A percentile compares a stretch with the other conserved stretches of the same genome.
These are phyloP conservation scores for Prostheceraeus crozeri DNA, from an alignment of 2,888 invertebrate genomes.

Conservation along the genomic window DNA sequence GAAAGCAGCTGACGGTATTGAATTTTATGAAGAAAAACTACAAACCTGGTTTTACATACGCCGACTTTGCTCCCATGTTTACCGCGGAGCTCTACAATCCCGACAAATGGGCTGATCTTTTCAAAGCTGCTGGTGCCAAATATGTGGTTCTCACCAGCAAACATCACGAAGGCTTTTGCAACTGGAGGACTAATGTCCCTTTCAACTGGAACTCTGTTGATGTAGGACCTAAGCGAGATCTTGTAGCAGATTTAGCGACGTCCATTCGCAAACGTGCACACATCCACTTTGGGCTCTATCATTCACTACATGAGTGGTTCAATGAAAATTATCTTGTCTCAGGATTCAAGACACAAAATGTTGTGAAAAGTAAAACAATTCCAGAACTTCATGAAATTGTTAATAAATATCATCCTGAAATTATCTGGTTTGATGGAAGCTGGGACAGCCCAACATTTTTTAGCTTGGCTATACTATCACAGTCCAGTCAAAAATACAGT, in stretches of 20 bases:
- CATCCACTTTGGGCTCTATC: constrained; percentile 60
- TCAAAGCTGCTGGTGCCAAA: constrained; percentile 75
- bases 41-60: constrained; percentile 76
- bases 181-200: constrained; percentile 73
- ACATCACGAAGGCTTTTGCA: constrained; percentile 76
- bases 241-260: constrained; percentile 48
- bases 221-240: constrained; percentile 31
- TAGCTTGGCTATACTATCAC: constrained; percentile 59
- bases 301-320: constrained; percentile 56
- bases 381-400: constrained; percentile 67
- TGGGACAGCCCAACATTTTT: constrained; percentile 60
- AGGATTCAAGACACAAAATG: constrained; percentile 42
- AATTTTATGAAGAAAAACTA: constrained; percentile 74
- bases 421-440: constrained; percentile 61
- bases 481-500: constrained; percentile 70
- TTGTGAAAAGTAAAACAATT: constrained; percentile 46
- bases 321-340: constrained; percentile 53
- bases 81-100: constrained; percentile 79
- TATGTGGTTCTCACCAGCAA: constrained; percentile 77
- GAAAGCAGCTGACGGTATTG: constrained; percentile 44
- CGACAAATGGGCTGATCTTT: constrained; percentile 72
- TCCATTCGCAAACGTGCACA: constrained; percentile 62
- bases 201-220: constrained; percentile 75
- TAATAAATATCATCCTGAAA: constrained; percentile 51
- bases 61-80: constrained; percentile 78